These are phyloP conservation scores for Clarias batrachus DNA, from an alignment of 2,113 vertebrate genomes.

Conservation along the genomic window DNA sequence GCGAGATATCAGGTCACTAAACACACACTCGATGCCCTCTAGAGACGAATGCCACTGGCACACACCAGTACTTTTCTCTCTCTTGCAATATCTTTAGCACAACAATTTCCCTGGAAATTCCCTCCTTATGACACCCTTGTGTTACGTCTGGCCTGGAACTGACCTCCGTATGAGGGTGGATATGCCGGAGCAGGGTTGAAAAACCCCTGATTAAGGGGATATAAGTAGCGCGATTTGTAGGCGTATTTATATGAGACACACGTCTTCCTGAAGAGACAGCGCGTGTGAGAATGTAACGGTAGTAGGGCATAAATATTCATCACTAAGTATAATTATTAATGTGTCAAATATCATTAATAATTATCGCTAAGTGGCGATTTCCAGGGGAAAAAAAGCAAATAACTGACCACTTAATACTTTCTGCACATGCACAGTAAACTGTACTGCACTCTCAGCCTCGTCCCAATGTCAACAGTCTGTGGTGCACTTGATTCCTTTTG, in stretches of 20 bases:
- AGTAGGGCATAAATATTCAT: not conserved
- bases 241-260: not conserved
- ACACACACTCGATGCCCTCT: conserved; percentile 44
- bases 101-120: conserved; percentile 15
- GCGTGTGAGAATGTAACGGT: not conserved
- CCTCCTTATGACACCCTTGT: conserved; percentile 1
- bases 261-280: not conserved
- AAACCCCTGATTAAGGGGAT: conserved; percentile 15
- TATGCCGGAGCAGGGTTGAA: not conserved
- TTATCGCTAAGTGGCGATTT: not conserved
- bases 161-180: not conserved
- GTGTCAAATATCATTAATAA: not conserved
- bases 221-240: not conserved
- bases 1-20: conserved; percentile 48
- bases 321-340: not conserved
- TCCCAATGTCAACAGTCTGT: conserved; percentile 44
- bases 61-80: conserved; percentile 18
- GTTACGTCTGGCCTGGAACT: conserved; percentile 1
- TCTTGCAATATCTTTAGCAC: conserved; percentile 28
- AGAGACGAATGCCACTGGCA: conserved; percentile 33
- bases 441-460: not conserved
- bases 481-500: conserved; percentile 39
- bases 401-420: not conserved
- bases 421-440: conserved; percentile 6
- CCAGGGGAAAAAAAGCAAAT: not conserved